These are phyloP conservation scores for Pseudeuparius sepicola DNA, from an alignment of 2,888 invertebrate genomes.

Conservation along the genomic window DNA sequence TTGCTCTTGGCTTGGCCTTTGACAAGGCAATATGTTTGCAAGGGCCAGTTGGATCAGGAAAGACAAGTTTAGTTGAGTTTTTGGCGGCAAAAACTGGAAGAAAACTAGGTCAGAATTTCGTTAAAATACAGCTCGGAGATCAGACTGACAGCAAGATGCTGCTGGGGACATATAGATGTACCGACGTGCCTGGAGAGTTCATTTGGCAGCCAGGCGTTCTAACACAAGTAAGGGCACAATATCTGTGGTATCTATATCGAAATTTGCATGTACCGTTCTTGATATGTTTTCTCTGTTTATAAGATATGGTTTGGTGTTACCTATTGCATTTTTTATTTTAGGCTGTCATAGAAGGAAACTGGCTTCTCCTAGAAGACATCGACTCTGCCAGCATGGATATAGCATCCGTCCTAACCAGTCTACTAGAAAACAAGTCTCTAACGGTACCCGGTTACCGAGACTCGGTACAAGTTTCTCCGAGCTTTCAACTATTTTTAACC, in stretches of 20 bases:
- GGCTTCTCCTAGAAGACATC: constrained; percentile 92
- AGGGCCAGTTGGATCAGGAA: constrained; percentile 91
- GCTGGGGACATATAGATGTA: constrained; percentile 87
- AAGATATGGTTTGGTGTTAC: too few species aligned
- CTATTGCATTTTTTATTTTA: too few species aligned
- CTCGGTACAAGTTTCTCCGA: constrained; percentile 65
- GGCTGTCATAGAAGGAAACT: constrained; percentile 77
- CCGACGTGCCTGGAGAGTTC: constrained; percentile 96
- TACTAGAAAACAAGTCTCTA: constrained; percentile 73
- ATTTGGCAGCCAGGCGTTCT: constrained; percentile 93
- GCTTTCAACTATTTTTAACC: constrained; percentile 90
- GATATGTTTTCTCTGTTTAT: too few species aligned
- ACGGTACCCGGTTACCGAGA: constrained; percentile 86
- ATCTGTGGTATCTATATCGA: too few species aligned
- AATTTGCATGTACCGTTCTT: too few species aligned
- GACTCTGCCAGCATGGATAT: constrained; percentile 92
- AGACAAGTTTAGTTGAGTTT: constrained; percentile 82
- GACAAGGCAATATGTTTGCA: constrained; percentile 63
- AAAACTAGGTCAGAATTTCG: constrained; percentile 43
- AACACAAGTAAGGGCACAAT: constrained; percentile 52
- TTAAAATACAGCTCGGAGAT: constrained; percentile 91
- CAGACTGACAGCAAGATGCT: constrained; percentile 95
- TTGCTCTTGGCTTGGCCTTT: constrained; percentile 72
- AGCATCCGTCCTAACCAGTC: constrained; percentile 72
- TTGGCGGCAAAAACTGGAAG: constrained; percentile 72